These are phyloP conservation scores for Copidosoma floridanum DNA, from an alignment of 1,140 invertebrate species.

Conservation along the genomic window DNA sequence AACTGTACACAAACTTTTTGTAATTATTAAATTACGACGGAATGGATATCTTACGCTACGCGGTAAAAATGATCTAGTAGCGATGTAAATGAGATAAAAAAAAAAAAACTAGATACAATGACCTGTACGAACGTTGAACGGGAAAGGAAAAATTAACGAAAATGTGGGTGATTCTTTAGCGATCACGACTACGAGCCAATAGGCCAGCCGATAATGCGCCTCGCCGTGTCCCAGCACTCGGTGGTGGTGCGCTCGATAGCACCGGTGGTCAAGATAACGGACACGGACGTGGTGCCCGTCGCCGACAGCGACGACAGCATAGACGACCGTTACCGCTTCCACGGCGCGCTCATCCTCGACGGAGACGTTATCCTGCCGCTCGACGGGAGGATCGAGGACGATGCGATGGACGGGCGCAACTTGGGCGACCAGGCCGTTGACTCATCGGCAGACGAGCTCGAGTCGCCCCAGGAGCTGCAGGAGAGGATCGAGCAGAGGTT, in stretches of 20 bases:
- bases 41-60: too few species aligned
- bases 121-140: too few species aligned
- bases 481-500: conserved; percentile 59
- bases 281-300: conserved; percentile 52
- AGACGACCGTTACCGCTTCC: conserved; percentile 43
- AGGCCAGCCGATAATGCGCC: conserved; percentile 42
- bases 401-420: conserved; percentile 50
- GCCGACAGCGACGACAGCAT: conserved; percentile 56
- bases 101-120: too few species aligned
- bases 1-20: too few species aligned
- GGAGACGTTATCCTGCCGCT: conserved; percentile 51
- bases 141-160: too few species aligned
- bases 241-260: conserved; percentile 46
- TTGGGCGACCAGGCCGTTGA: conserved; percentile 43
- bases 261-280: conserved; percentile 52
- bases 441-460: conserved; percentile 43
- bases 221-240: conserved; percentile 44
- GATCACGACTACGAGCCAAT: conserved; percentile 89
- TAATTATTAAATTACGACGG: too few species aligned
- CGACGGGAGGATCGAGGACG: conserved; percentile 52
- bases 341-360: conserved; percentile 45
- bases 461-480: conserved; percentile 47
- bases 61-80: too few species aligned
- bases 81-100: too few species aligned
- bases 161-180: too few species aligned